Evolutionary conservation across 2,113 vertebrate genomes (phyloP), one percentile per base, ranked within the genome.

Genomic region (Lucifuga dentata): DNA sequence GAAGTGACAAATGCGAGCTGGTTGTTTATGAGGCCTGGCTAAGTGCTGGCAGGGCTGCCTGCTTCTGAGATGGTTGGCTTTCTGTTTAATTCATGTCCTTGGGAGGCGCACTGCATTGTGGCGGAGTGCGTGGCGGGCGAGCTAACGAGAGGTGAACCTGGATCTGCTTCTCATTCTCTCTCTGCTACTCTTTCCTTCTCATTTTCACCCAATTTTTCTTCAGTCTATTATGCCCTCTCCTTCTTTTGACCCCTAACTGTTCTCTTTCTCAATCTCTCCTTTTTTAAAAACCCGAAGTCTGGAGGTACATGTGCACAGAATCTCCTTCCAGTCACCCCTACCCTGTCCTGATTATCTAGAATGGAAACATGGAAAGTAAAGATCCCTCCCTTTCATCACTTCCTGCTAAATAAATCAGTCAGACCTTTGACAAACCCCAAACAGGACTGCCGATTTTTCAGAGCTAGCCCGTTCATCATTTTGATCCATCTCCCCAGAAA

Each of bases 21-120:
- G 80, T 85, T 90, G 83, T 91, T 92, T 90, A 90, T 90, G 88
- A 85, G 80, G 68, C 64, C 53, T 56, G 73, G 82, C 78, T 89
- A 86, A 89, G 85, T 90, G 88, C 78, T 86, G 65, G 61, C 80
- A 79, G 73, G 70, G 87, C 75, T 74, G 66, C 73, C 84, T 83
- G 86, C 79, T 80, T 83, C 78, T 70, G 68, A 89, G 78, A 72
- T 79, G 78, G 82, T 51, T 64, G 86, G 76, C 78, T 83, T 72
- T 71, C 75, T 88, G 80, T 91, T 91, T 90, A 91, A 89, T 89
- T 91, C 86, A 89, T 85, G 74, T 85, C 84, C 86, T 88, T 89
- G 81, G 77, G 69, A 84, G 79, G 68, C 52, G 59, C 76, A 75
- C 67, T 85, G 81, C 76, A 87, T 79, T 74, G 76, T 79, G 76